These are phyloP conservation scores for Asteroscopus sphinx DNA, from an alignment of 2,888 invertebrate genomes.

Conservation along the genomic window DNA sequence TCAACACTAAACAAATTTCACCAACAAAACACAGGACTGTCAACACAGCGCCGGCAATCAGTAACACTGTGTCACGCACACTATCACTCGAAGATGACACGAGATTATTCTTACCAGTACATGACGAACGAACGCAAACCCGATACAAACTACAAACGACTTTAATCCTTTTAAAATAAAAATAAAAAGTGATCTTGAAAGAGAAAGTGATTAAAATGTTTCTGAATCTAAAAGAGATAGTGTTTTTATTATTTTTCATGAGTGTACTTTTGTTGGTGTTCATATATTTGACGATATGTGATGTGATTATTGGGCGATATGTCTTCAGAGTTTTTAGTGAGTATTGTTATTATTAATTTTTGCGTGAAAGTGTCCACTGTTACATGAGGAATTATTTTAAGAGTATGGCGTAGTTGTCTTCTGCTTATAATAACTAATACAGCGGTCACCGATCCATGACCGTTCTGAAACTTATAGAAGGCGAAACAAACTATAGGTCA, in stretches of 20 bases:
- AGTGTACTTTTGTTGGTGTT: slow-evolving; percentile 70
- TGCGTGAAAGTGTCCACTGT: too few relatives aligned
- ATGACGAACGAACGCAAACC: slow-evolving; percentile 32
- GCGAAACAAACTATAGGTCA: too few relatives aligned
- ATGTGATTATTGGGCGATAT: slow-evolving; percentile 72
- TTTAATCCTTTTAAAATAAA: slow-evolving; percentile 7
- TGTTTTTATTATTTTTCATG: slow-evolving; percentile 70
- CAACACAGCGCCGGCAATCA: slow-evolving; percentile 39
- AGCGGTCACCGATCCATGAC: too few relatives aligned
- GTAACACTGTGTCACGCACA: slow-evolving; percentile 23
- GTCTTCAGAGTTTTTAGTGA: slow-evolving; percentile 79
- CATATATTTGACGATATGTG: slow-evolving; percentile 79
- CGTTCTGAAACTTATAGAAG: too few relatives aligned
- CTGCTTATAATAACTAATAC: too few relatives aligned
- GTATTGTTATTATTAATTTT: slow-evolving; percentile 51
- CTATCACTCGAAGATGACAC: slow-evolving; percentile 18
- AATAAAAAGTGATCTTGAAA: background rate
- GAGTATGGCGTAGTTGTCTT: too few relatives aligned
- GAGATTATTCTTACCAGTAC: slow-evolving; percentile 34
- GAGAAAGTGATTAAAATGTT: slow-evolving; percentile 66
- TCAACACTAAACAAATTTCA: background rate
- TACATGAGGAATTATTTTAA: too few relatives aligned
- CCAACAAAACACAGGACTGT: background rate
- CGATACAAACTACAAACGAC: slow-evolving; percentile 16
- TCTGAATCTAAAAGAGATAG: slow-evolving; percentile 70